phyloP scores from a whole-genome alignment of 2,113 vertebrate species.

The Percopsis transmontana region DNA sequence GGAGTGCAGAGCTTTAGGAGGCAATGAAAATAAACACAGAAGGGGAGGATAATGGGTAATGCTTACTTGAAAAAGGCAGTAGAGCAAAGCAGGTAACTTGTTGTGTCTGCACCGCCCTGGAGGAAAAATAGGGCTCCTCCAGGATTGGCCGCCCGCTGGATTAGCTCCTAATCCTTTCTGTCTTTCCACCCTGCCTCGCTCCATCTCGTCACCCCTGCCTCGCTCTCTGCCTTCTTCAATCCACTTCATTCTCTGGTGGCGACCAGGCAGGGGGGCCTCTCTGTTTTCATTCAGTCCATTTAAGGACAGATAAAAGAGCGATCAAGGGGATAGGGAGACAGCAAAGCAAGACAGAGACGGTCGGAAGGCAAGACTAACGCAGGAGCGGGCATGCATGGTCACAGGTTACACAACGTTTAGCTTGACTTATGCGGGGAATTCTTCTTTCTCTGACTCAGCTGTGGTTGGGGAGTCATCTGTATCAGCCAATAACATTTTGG shows the following conservation, averaged over 20 bases:
- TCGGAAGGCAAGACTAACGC: constrained; percentile 7
- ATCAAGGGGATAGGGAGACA: constrained; percentile 33
- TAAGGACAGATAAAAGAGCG: constrained; percentile 38
- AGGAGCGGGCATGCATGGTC: constrained; percentile 19
- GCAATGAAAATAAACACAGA: constrained; percentile 21
- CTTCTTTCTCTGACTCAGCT: not conserved
- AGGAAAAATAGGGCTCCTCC: constrained; percentile 48
- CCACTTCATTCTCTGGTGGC: constrained; percentile 59
- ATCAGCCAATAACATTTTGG: not conserved
- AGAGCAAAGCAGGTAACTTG: constrained; percentile 39
- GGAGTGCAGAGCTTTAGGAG: constrained; percentile 3
- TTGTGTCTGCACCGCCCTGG: constrained; percentile 52
- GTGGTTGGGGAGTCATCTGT: constrained; percentile 13
- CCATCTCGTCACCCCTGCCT: constrained; percentile 36
- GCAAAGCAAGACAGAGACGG: not conserved
- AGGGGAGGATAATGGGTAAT: not conserved
- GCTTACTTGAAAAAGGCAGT: constrained; percentile 21
- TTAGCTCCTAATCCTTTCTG: constrained; percentile 69
- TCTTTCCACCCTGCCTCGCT: constrained; percentile 49
- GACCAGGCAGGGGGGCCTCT: constrained; percentile 40
- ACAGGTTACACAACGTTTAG: constrained; percentile 8
- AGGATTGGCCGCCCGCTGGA: constrained; percentile 66
- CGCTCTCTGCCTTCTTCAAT: constrained; percentile 64
- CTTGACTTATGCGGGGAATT: constrained; percentile 5
- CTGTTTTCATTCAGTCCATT: constrained; percentile 51